Evolutionary conservation across 2,113 vertebrate species (phyloP).

Genomic region (Mixornis gularis): DNA sequence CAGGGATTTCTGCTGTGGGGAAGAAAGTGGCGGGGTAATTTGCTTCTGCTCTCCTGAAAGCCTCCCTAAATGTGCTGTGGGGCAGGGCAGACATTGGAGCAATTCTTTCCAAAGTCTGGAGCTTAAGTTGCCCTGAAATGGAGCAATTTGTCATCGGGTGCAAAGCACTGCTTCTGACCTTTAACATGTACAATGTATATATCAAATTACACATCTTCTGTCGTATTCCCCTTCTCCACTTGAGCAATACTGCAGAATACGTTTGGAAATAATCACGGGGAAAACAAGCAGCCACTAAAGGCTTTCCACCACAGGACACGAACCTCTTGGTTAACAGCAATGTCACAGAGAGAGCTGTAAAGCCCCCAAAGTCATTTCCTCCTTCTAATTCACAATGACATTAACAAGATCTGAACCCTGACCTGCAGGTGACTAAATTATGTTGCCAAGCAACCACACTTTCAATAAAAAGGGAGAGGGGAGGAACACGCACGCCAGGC

Average conservation of each 20-base stretch:
- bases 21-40: not conserved
- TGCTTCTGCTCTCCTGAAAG: not conserved
- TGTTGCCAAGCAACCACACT: slow-evolving; percentile 61
- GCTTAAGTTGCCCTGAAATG: slow-evolving; percentile 40
- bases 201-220: not conserved
- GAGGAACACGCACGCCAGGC: not conserved
- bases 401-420: slow-evolving; percentile 65
- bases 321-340: slow-evolving; percentile 1
- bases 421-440: slow-evolving; percentile 66
- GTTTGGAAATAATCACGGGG: not conserved
- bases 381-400: slow-evolving; percentile 66
- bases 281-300: not conserved
- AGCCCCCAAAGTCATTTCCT: slow-evolving; percentile 48
- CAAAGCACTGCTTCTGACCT: slow-evolving; percentile 30
- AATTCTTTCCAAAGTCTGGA: slow-evolving; percentile 8
- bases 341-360: slow-evolving; percentile 47
- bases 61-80: not conserved
- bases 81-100: not conserved
- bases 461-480: not conserved
- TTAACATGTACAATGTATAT: not conserved
- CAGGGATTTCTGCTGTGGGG: slow-evolving; percentile 6
- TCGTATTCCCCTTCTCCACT: not conserved
- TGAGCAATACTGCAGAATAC: not conserved
- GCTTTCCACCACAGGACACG: not conserved
- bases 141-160: slow-evolving; percentile 53